These are phyloP conservation scores for Zaprionus vittiger DNA, from an alignment of 1,140 invertebrate species.

Conservation along the genomic window DNA sequence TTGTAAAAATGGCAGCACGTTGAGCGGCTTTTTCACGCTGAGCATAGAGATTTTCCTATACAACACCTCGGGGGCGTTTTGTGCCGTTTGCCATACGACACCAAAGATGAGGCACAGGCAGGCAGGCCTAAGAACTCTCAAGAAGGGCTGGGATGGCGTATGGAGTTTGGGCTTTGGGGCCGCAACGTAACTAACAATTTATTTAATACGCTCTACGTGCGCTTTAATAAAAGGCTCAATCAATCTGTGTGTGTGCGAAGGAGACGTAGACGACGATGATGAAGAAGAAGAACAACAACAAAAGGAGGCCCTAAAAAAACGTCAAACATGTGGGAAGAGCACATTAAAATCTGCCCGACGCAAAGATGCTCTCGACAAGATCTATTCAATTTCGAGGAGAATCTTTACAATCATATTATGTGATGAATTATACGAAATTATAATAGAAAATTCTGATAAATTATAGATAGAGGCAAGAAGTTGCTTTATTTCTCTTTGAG, in stretches of 20 bases:
- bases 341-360: constrained; percentile 48
- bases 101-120: constrained; percentile 43
- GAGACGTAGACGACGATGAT: constrained; percentile 32
- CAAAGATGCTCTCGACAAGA: constrained; percentile 52
- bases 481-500: neutral
- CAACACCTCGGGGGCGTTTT: constrained; percentile 80
- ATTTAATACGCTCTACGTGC: constrained; percentile 83
- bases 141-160: constrained; percentile 54
- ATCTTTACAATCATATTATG: neutral
- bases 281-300: constrained; percentile 28
- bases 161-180: constrained; percentile 30
- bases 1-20: constrained; percentile 65
- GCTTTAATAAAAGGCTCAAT: constrained; percentile 83
- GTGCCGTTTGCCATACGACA: constrained; percentile 73
- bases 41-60: constrained; percentile 68
- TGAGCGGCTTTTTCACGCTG: constrained; percentile 58
- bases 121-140: constrained; percentile 26
- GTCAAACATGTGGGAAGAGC: constrained; percentile 46
- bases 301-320: constrained; percentile 36
- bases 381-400: constrained; percentile 11
- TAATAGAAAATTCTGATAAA: neutral
- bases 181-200: constrained; percentile 83
- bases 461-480: neutral
- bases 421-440: neutral
- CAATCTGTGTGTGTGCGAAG: constrained; percentile 60